These are phyloP conservation scores for Malurus splendens DNA, from an alignment of 2,797 vertebrate genomes.

Conservation along the genomic window DNA sequence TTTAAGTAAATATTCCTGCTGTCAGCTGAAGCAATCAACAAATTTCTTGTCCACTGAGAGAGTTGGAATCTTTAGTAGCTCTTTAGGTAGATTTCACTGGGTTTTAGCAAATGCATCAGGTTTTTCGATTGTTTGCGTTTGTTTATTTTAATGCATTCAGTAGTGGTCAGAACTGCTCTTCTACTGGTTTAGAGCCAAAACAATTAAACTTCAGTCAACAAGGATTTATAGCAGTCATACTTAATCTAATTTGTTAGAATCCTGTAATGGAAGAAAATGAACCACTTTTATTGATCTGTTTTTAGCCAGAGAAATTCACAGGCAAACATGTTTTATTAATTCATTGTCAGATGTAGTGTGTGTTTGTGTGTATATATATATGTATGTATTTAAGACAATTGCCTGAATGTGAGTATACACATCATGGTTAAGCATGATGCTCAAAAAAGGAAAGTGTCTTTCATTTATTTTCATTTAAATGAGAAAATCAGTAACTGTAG, in stretches of 20 bases:
- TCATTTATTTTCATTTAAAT: background rate
- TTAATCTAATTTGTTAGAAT: background rate
- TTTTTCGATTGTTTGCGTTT: background rate
- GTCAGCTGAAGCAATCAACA: background rate
- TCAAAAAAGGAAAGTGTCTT: background rate
- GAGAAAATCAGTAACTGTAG: background rate
- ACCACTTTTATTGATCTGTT: background rate
- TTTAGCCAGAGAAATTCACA: background rate
- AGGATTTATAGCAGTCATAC: background rate
- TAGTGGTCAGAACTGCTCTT: background rate
- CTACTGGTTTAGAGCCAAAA: background rate
- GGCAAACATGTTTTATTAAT: background rate
- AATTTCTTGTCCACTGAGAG: background rate
- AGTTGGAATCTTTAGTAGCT: background rate
- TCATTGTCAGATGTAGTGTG: background rate
- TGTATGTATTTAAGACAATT: background rate
- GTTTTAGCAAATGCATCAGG: background rate
- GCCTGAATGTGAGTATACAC: conserved; percentile 6
- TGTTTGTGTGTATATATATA: background rate
- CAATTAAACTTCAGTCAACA: background rate
- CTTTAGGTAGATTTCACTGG: background rate
- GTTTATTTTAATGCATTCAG: background rate
- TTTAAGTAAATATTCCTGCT: background rate
- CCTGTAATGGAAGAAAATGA: background rate
- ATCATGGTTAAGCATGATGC: conserved; percentile 14